Conservation (phyloP, 2,113 vertebrate species). For the Gobio gobio region DNA sequence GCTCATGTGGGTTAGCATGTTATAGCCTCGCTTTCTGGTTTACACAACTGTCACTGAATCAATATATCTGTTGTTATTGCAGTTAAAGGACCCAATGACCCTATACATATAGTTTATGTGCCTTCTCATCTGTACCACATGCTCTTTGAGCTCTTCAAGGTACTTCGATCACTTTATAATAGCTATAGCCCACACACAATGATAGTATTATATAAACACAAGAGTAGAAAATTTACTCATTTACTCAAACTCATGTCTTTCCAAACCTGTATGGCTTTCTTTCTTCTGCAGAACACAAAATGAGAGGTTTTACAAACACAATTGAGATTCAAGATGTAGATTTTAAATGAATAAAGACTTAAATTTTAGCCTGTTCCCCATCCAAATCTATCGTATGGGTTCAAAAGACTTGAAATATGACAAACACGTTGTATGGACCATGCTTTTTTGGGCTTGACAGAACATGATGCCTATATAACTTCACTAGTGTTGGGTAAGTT, state of each 20-base stretch:
- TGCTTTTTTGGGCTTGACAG: too few relatives aligned
- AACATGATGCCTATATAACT: too few relatives aligned
- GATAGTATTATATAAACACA: not conserved
- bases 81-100: slow-evolving; percentile 83
- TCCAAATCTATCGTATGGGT: not conserved
- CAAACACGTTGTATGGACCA: not conserved
- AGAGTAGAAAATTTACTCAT: not conserved
- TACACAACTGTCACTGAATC: slow-evolving; percentile 19
- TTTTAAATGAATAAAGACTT: not conserved
- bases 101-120: slow-evolving; percentile 92
- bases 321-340: not conserved
- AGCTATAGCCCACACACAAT: not conserved
- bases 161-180: slow-evolving; percentile 62
- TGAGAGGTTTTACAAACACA: not conserved
- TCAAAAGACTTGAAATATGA: not conserved
- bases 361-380: not conserved
- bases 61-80: slow-evolving; percentile 43
- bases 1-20: not conserved
- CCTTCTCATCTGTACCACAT: slow-evolving; percentile 98
- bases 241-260: not conserved
- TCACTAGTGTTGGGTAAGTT: too few relatives aligned
- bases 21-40: not conserved
- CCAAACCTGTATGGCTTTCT: not conserved
- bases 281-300: not conserved
- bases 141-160: slow-evolving; percentile 99